Evolutionary conservation across 2,888 invertebrate species (phyloP), one percentile per base, ranked within the genome.

Genomic region (Lamproptera curius): DNA sequence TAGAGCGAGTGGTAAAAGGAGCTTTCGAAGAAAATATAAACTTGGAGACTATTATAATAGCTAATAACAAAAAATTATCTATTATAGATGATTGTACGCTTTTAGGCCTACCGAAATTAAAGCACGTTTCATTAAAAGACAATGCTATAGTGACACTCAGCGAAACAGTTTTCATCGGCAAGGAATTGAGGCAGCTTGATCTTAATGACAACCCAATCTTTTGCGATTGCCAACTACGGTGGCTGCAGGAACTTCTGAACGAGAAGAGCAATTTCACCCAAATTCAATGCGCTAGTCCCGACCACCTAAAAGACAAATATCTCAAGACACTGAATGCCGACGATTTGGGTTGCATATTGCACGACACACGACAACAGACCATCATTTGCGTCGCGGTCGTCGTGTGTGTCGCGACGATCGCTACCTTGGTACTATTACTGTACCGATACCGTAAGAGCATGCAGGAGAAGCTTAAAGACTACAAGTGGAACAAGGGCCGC

Each of bases 1-100:
- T 96, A 41, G 91, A 92, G 46, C 89, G 90, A 47, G 89, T 96
- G 11, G 93, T 94, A 61, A 92, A 92, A 52, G 95, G 94, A 15
- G 94, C 94, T 2, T 94, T 96, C 55, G 89, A 91, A 49, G 92
- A 93, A 61, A 96, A 96, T 70, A 89, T 94, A 31, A 96, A 96
- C 70, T 80, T 96, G 57, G 95, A 96, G 77, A 91, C 90, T 0
- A 85, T 96, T 9, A 89, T 92, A 50, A 78, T 96, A 35, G 92
- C 92, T 34, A 93, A 93, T 67, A 96, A 96, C 72, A 94, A 94
- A 68, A 92, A 91, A 62, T 78, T 96, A 38, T 81, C 90, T 8
- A 89, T 89, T 2, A 85, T 96, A 51, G 94, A 95, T 59, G 94
- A 95, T 53, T 93, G 93, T 17, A 91, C 94, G 1, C 79, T 96